Percentiles rank a stretch among this genome's conserved stretches.
Evolutionary conservation across 2,888 invertebrate genomes (phyloP).

Genomic region (Axea sp.): DNA sequence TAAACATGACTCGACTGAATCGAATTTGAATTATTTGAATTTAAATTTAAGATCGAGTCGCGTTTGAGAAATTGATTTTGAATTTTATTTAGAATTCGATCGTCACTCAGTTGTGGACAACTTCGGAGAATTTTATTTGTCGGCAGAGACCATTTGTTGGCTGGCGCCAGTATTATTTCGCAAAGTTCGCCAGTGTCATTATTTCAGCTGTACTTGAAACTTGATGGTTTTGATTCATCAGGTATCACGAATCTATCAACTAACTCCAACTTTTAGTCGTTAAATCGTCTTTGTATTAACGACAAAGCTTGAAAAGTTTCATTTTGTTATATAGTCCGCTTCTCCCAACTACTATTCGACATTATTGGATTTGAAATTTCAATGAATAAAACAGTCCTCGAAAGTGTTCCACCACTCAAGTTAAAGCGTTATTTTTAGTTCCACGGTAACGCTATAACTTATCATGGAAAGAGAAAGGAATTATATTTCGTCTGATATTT

Average conservation of each 20-base stretch:
- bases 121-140: no score
- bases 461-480: slow-evolving; percentile 24
- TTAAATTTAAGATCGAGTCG: no score
- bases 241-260: slow-evolving; percentile 52
- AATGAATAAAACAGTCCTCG: slow-evolving; percentile 44
- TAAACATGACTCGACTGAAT: no score
- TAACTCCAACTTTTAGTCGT: slow-evolving; percentile 49
- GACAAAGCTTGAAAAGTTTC: slow-evolving; percentile 52
- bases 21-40: no score
- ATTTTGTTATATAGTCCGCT: slow-evolving; percentile 51
- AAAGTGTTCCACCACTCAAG: slow-evolving; percentile 43
- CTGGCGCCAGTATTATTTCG: slow-evolving; percentile 38
- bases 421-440: slow-evolving; percentile 48
- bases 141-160: no score
- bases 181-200: slow-evolving; percentile 33
- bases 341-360: slow-evolving; percentile 45
- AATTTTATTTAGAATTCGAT: no score
- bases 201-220: no score
- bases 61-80: no score
- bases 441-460: slow-evolving; percentile 36
- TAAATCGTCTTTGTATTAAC: slow-evolving; percentile 54
- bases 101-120: no score
- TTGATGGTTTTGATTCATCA: slow-evolving; percentile 55
- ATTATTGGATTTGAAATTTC: slow-evolving; percentile 53
- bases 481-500: slow-evolving; percentile 31